Evolutionary conservation across 2,797 vertebrate genomes (phyloP), one percentile per base, ranked within the genome.

Genomic region (Sebastes diaconus): DNA sequence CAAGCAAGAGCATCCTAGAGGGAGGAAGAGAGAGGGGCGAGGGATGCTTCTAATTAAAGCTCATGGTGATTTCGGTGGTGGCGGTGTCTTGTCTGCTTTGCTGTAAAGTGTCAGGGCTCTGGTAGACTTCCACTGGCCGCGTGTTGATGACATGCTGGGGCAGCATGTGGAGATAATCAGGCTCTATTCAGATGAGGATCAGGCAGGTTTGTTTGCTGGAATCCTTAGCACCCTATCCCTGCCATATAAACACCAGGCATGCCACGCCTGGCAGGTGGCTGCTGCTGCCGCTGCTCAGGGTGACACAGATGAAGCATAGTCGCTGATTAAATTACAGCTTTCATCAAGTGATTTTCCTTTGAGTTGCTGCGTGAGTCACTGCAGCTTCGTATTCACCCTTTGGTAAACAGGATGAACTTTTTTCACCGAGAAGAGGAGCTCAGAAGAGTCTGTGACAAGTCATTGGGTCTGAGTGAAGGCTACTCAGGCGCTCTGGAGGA

Each of bases 181-280:
- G 69, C 80, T 90, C 89, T 66, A 89, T 93, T 94, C 92, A 92
- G 90, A 86, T 36, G 83, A 87, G 82, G 78, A 90, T 93, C 91
- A 90, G 83, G 75, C 87, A 84, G 88, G 88, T 92, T 91, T 91
- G 92, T 93, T 86, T 86, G 66, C 84, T 80, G 84, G 85, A 87
- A 89, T 89, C 79, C 79, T 83, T 32, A 55, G 79, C 83, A 54
- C 66, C 81, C 50, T 64, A 20, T 86, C 84, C 39, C 63, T 71
- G 79, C 79, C 86, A 81, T 67, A 68, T 72, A 84, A 86, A 90
- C 87, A 85, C 54, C 75, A 78, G 34, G 77, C 84, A 36, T 10
- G 73, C 81, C 85, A 83, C 7, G 72, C 84, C 68, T 83, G 80
- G 81, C 39, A 24, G 80, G 86, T 74, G 75, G 81, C 78, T 57